These are phyloP conservation scores for Drosophila flavopinicola DNA, from an alignment of 2,888 invertebrate species.

Conservation along the genomic window DNA sequence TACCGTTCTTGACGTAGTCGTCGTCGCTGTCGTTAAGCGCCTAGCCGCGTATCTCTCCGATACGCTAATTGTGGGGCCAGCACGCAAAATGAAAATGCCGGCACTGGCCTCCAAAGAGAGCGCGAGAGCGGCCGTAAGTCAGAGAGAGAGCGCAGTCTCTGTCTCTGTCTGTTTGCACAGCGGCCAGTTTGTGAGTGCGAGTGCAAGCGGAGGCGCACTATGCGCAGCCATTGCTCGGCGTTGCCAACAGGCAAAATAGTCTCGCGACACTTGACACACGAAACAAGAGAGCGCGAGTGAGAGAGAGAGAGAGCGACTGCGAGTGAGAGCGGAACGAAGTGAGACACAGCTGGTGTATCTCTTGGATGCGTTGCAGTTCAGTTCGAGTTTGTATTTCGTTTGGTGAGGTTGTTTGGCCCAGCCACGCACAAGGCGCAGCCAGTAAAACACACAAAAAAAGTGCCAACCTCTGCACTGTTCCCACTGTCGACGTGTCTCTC, in stretches of 20 bases:
- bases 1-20: slow-evolving; percentile 43
- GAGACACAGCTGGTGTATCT: slow-evolving; percentile 55
- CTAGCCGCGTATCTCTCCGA: slow-evolving; percentile 47
- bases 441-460: slow-evolving; percentile 27
- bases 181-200: not conserved
- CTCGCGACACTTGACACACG: slow-evolving; percentile 51
- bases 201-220: slow-evolving; percentile 52
- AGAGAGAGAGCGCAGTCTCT: slow-evolving; percentile 9
- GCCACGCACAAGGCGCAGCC: slow-evolving; percentile 22
- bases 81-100: slow-evolving; percentile 69
- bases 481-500: slow-evolving; percentile 71
- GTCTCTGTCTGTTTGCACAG: slow-evolving; percentile 50
- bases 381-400: slow-evolving; percentile 84
- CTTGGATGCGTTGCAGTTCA: slow-evolving; percentile 77
- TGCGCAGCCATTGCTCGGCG: slow-evolving; percentile 29
- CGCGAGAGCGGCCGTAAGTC: slow-evolving; percentile 9
- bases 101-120: slow-evolving; percentile 52
- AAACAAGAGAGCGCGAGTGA: slow-evolving; percentile 22
- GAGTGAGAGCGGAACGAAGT: slow-evolving; percentile 29
- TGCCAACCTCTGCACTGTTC: slow-evolving; percentile 44
- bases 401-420: slow-evolving; percentile 78
- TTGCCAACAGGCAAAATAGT: slow-evolving; percentile 46
- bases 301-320: slow-evolving; percentile 27
- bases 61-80: slow-evolving; percentile 62
- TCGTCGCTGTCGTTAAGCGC: slow-evolving; percentile 45